Percentiles rank a stretch among this genome's conserved stretches.
phyloP scores from a whole-genome alignment of 2,888 invertebrate genomes.

The Folsomia manolachei region DNA sequence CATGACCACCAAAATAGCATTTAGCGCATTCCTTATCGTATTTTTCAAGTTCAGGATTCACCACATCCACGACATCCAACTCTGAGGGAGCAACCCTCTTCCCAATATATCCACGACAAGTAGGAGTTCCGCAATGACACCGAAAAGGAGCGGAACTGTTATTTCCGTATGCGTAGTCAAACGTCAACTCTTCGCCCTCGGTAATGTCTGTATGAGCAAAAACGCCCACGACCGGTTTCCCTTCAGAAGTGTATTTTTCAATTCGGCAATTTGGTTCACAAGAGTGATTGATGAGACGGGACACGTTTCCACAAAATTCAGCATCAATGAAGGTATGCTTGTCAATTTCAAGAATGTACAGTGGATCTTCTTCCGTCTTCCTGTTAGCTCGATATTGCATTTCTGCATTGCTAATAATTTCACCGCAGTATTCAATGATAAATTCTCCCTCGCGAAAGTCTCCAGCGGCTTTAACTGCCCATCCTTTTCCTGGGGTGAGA shows the following conservation, averaged over 20 bases:
- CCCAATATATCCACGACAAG: conserved; percentile 41
- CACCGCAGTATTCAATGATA: conserved; percentile 47
- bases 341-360: conserved; percentile 45
- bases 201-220: conserved; percentile 39
- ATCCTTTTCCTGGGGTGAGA: conserved; percentile 36
- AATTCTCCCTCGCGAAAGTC: conserved; percentile 39
- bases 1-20: conserved; percentile 38
- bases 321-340: conserved; percentile 43
- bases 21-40: conserved; percentile 44
- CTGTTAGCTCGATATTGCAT: conserved; percentile 29
- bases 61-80: conserved; percentile 16
- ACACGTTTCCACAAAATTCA: conserved; percentile 44
- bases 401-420: conserved; percentile 41
- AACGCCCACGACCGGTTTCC: conserved; percentile 42
- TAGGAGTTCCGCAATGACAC: conserved; percentile 41
- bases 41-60: conserved; percentile 24
- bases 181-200: conserved; percentile 44
- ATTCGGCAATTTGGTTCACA: conserved; percentile 47
- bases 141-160: conserved; percentile 38
- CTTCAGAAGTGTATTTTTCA: conserved; percentile 40
- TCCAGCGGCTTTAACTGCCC: conserved; percentile 36
- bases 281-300: conserved; percentile 47
- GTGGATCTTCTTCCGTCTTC: conserved; percentile 44
- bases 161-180: conserved; percentile 41
- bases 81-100: conserved; percentile 22